Percentiles rank a stretch among this genome's conserved stretches.
Evolutionary conservation across 1,140 invertebrate genomes (phyloP).

Genomic region (Papilio polytes): DNA sequence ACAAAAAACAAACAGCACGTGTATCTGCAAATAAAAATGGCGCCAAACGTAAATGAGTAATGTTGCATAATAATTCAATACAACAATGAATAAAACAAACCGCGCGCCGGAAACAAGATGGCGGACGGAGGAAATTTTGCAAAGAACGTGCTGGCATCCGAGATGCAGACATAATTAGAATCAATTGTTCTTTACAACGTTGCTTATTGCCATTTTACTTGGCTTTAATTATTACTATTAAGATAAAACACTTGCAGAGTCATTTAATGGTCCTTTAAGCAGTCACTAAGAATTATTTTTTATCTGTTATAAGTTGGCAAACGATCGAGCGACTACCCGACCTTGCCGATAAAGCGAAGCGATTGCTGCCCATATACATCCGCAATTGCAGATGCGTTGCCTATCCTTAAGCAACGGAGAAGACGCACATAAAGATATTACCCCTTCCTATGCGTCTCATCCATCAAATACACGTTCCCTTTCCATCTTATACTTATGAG

Average conservation of each 20-base stretch:
- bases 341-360: too few species aligned
- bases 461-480: too few species aligned
- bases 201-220: not conserved
- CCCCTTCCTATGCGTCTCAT: too few species aligned
- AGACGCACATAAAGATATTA: too few species aligned
- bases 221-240: not conserved
- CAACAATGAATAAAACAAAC: conserved; percentile 33
- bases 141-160: conserved; percentile 20
- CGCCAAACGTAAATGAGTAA: conserved; percentile 20
- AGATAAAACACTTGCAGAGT: not conserved
- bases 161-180: conserved; percentile 14
- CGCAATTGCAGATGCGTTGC: too few species aligned
- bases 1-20: not conserved
- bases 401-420: too few species aligned
- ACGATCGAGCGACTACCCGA: too few species aligned
- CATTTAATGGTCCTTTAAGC: not conserved
- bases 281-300: too few species aligned
- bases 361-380: too few species aligned
- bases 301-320: too few species aligned
- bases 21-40: not conserved
- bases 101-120: conserved; percentile 30
- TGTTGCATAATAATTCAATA: conserved; percentile 29
- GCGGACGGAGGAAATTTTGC: conserved; percentile 30
- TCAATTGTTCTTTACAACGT: conserved; percentile 5
- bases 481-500: too few species aligned